These are phyloP conservation scores for pig (Sus scrofa) DNA, from an alignment of 2,113 vertebrate genomes.

Conservation along the genomic window DNA sequence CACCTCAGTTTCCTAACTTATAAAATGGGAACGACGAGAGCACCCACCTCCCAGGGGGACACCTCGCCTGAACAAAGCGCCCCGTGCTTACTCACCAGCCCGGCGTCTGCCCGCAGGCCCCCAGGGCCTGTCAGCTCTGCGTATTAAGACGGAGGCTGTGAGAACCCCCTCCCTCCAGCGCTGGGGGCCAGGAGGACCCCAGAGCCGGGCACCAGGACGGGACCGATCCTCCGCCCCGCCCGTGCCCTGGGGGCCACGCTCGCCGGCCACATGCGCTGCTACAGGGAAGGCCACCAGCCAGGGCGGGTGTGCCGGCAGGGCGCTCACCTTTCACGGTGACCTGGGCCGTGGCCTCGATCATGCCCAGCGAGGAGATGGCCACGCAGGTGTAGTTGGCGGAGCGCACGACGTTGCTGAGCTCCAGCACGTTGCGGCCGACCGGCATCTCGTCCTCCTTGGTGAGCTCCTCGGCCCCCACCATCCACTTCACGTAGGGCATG, in stretches of 20 bases:
- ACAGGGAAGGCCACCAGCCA: not conserved
- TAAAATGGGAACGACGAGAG: not conserved
- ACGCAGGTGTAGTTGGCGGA: constrained; percentile 98
- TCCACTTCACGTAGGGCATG: constrained; percentile 99
- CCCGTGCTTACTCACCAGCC: not conserved
- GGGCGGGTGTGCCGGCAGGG: rapidly evolving
- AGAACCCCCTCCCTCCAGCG: not conserved
- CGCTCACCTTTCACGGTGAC: constrained; percentile 97
- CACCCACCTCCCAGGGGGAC: not conserved
- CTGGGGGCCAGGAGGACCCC: not conserved
- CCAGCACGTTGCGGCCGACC: constrained; percentile 95
- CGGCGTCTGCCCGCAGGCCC: not conserved
- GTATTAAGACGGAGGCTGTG: not conserved
- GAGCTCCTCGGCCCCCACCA: constrained; percentile 93
- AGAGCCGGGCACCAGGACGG: not conserved
- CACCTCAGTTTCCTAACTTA: not conserved
- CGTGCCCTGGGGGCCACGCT: not conserved
- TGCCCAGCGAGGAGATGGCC: constrained; percentile 96
- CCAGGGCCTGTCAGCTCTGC: not conserved
- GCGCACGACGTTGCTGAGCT: constrained; percentile 94
- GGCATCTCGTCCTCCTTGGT: constrained; percentile 98
- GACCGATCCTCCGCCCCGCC: not conserved
- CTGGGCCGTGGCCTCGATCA: constrained; percentile 96
- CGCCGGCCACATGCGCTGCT: rapidly evolving
- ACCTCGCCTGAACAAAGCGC: not conserved